Base-by-base conservation (phyloP, 2,797 vertebrate species). In the Pterois miles region DNA sequence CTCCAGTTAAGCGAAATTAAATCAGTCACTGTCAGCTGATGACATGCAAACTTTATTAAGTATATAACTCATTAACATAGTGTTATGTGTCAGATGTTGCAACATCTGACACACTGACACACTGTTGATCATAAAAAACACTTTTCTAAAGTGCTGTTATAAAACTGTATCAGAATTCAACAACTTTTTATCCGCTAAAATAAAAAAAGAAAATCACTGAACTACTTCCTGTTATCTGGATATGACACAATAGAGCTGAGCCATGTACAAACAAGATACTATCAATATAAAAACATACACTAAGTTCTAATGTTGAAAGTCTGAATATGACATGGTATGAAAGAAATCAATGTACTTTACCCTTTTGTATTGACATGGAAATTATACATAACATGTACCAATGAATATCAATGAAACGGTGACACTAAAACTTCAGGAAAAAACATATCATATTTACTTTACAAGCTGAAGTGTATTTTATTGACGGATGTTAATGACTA, bases 1-100 rank as follows among this genome's bases (percentile, higher is more conserved):
- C 29, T 29, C 38, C 6, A 40, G 16, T 40, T 16, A 40, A 40
- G 14, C 7, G 38, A 16, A 40, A 40, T 40, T 40, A 74, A 43
- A 64, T 79, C 50, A 57, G 38, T n/a, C 68, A 64, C 48, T 74
- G 23, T 57, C 10, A 58, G 22, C 16, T 53, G 50, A 54, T 33
- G 20, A 76, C 36, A 46, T 25, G 10, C 27, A 58, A 50, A 60
- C 27, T 43, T 43, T 12, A 71, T 53, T 66, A 66, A 46, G 11
- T 29, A 18, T 8, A 29, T 53, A 18, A 43, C 50, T 58, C 13
- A 73, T 23, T 12, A 38, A 50, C 22, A n/a, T n/a, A 36, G 6
- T 31, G 22, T 22, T 65, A 22, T 43, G 22, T 36, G 20, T 56
- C 36, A 78, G n/a, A 40, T 8, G 13, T 18, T 12, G n/a, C 4